Base-by-base conservation (phyloP, 2,888 invertebrate species). In the Dione juno region DNA sequence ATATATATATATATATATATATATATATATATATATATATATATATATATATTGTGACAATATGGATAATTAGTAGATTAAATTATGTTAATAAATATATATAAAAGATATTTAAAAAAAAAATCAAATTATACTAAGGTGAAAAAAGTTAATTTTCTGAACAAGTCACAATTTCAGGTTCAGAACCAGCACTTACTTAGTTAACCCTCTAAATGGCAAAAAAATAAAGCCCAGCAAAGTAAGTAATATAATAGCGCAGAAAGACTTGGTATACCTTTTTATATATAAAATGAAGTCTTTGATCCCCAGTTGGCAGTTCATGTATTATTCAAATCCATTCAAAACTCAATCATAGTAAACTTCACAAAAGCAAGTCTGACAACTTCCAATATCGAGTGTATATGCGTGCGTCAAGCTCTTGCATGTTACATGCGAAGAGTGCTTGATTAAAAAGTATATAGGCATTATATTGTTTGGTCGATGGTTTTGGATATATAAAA, bases 271-370 rank as follows among this genome's bases (percentile, higher is more conserved):
- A 19, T 40, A 40, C 37, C 57, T 37, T 40, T 37, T 57, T 57
- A 57, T 16, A 16, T 16, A 37, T 13, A 57, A 40, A 61, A 61
- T 45, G 3, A 61, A 61, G 16, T 16, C n/a, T 43, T 61, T 43
- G 61, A 16, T 45, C 61, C 11, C n/a, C 28, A 16, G 45, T 43
- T 61, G 57, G 57, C 16, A 57, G 16, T 61, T 61, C 61, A 61
- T 45, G 61, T 45, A 45, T 61, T 45, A 45, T 61, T 61, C 61
- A 61, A 16, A 28, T 61, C n/a, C 28, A 61, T 61, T 61, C 61
- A 61, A 45, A 61, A 45, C 16, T 35, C 45, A 45, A 61, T 61
- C 45, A 35, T 45, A 61, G 61, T 35, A n/a, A 45, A 28, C 21
- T 45, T 61, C 16, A 45, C 11, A 61, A 40, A 50, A 57, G 57